Evolutionary conservation across 2,888 invertebrate genomes (phyloP).

Genomic region (Entomobrya multifasciata): DNA sequence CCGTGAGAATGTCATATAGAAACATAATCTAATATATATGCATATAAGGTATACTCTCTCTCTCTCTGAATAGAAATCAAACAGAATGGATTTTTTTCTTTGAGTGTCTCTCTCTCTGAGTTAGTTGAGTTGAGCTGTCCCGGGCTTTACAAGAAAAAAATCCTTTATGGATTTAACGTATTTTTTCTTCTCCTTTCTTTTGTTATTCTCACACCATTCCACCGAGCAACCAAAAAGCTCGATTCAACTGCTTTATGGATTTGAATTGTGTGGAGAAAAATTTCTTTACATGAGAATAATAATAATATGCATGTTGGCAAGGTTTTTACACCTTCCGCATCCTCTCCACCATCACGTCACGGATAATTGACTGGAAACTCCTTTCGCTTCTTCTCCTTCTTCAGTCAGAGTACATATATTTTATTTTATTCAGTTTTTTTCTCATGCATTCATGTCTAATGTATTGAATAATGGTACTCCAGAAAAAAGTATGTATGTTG

Average conservation of each 20-base stretch:
- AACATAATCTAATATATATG: no score
- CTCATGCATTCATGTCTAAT: constrained; percentile 60
- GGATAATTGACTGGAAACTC: constrained; percentile 72
- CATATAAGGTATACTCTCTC: no score
- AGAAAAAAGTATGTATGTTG: no score
- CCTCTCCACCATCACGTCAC: constrained; percentile 56
- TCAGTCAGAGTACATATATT: constrained; percentile 13
- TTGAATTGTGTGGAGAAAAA: constrained; percentile 23
- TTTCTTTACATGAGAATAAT: neutral
- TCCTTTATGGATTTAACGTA: neutral
- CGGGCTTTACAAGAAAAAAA: neutral
- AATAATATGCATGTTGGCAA: constrained; percentile 29
- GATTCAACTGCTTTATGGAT: no score
- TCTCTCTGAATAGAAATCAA: neutral
- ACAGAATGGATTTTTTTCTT: neutral
- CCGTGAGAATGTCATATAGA: constrained; percentile 68
- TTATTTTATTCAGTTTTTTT: constrained; percentile 52
- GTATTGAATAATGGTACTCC: constrained; percentile 59
- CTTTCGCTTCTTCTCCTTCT: constrained; percentile 28
- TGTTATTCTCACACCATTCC: no score
- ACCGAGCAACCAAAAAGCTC: no score
- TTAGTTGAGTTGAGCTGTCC: neutral
- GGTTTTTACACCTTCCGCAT: constrained; percentile 9
- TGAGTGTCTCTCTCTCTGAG: no score
- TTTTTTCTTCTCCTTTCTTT: neutral